These are phyloP conservation scores for Dreissena rostriformis DNA, from an alignment of 1,140 invertebrate genomes.

Conservation along the genomic window DNA sequence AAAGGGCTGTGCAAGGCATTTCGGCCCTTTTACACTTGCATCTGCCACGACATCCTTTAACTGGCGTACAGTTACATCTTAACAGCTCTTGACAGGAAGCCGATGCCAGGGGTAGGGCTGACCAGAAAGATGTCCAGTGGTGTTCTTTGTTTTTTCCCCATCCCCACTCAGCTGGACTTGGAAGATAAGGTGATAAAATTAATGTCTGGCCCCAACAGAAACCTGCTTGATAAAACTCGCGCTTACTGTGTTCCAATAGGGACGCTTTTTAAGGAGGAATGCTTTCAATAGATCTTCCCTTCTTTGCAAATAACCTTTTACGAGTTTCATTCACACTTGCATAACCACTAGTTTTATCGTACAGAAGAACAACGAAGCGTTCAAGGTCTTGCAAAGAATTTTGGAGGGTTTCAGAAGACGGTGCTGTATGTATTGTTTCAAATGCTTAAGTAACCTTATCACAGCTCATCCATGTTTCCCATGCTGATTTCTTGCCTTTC, in stretches of 20 bases:
- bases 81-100: conserved; percentile 7
- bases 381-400: neutral
- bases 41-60: neutral
- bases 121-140: conserved; percentile 26
- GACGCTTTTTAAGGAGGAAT: neutral
- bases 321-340: neutral
- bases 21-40: conserved; percentile 31
- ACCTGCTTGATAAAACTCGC: neutral
- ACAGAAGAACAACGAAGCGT: conserved; percentile 10
- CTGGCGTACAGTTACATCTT: conserved; percentile 8
- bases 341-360: neutral
- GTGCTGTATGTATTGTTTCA: neutral
- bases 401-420: neutral
- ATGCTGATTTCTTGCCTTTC: conserved; percentile 42
- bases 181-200: neutral
- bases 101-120: neutral
- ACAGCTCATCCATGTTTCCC: conserved; percentile 6
- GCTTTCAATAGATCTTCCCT: conserved; percentile 14
- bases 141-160: neutral
- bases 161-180: conserved; percentile 10
- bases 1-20: conserved; percentile 11
- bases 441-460: conserved; percentile 1
- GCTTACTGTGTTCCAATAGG: neutral
- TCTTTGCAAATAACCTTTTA: conserved; percentile 17
- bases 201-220: neutral